phyloP scores from a whole-genome alignment of 2,888 invertebrate genomes.

The Andrena marginata region DNA sequence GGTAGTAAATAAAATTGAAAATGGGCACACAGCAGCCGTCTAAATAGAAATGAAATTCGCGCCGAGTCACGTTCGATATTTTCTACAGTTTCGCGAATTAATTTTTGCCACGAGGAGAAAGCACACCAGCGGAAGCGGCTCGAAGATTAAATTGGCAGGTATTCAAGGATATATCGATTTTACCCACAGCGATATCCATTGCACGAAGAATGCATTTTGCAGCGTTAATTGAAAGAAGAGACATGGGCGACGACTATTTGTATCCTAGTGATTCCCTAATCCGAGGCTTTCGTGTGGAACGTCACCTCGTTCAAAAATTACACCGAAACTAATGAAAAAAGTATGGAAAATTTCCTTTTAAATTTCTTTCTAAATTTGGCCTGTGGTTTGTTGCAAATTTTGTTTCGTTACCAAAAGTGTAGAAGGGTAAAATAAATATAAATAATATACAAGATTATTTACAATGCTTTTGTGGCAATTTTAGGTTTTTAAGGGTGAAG shows the following conservation, averaged over 20 bases:
- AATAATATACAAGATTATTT: too few relatives aligned
- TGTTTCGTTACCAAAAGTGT: too few relatives aligned
- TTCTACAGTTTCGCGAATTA: not conserved
- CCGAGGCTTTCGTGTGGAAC: not conserved
- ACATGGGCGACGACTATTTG: not conserved
- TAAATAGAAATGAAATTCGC: not conserved
- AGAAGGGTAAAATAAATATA: too few relatives aligned
- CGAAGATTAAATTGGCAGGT: slow-evolving; percentile 18
- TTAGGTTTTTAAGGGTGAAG: too few relatives aligned
- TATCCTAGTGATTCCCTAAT: not conserved
- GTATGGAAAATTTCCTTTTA: too few relatives aligned
- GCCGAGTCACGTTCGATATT: not conserved
- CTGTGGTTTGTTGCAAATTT: too few relatives aligned
- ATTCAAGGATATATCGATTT: slow-evolving; percentile 27
- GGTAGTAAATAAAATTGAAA: not conserved
- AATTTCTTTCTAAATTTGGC: too few relatives aligned
- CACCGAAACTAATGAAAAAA: too few relatives aligned
- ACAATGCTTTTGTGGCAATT: too few relatives aligned
- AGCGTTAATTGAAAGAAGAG: slow-evolving; percentile 10
- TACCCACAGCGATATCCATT: slow-evolving; percentile 1
- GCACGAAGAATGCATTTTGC: slow-evolving; percentile 3
- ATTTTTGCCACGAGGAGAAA: not conserved
- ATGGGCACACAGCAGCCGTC: not conserved
- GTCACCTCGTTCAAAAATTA: too few relatives aligned
- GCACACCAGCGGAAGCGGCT: not conserved